phyloP scores from a whole-genome alignment of 2,797 vertebrate genomes.

The Acanthopagrus latus region DNA sequence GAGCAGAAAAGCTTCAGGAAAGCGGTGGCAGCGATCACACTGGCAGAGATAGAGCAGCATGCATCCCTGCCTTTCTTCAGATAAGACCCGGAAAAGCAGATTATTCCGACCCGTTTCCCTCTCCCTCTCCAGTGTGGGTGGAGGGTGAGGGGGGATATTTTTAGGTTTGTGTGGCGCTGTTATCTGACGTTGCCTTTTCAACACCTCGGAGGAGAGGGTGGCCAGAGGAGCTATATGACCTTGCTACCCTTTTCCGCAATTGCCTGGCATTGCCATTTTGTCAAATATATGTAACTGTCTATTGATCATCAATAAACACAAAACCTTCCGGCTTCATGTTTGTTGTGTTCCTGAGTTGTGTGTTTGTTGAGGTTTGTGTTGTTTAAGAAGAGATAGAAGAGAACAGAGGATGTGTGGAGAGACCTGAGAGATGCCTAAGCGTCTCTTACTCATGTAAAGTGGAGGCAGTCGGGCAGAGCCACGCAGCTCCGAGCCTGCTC shows the following conservation, averaged over 20 bases:
- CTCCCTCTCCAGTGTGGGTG: constrained; percentile 78
- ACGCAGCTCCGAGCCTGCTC: constrained; percentile 45
- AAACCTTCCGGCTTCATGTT: constrained; percentile 2
- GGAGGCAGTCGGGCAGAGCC: constrained; percentile 72
- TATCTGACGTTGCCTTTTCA: constrained; percentile 90
- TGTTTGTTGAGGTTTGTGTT: constrained; percentile 20
- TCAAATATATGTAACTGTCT: constrained; percentile 33
- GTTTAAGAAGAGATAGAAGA: constrained; percentile 32
- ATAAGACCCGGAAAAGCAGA: constrained; percentile 93
- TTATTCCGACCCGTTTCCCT: constrained; percentile 84
- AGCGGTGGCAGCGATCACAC: constrained; percentile 76
- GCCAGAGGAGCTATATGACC: constrained; percentile 84
- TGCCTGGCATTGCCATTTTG: constrained; percentile 49
- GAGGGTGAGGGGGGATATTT: constrained; percentile 83
- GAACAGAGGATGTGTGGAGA: constrained; percentile 67
- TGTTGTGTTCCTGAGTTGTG: constrained; percentile 4
- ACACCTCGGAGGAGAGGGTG: constrained; percentile 82
- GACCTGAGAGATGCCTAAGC: constrained; percentile 79
- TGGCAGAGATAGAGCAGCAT: constrained; percentile 87
- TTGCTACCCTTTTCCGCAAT: constrained; percentile 74
- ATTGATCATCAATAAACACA: constrained; percentile 55
- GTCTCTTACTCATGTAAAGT: constrained; percentile 83
- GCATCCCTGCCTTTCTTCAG: constrained; percentile 88
- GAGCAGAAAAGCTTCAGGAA: constrained; percentile 72
- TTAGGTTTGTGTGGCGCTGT: constrained; percentile 81